Evolutionary conservation across 2,888 invertebrate species (phyloP).

Genomic region (Mesorhabditis spiculigera): DNA sequence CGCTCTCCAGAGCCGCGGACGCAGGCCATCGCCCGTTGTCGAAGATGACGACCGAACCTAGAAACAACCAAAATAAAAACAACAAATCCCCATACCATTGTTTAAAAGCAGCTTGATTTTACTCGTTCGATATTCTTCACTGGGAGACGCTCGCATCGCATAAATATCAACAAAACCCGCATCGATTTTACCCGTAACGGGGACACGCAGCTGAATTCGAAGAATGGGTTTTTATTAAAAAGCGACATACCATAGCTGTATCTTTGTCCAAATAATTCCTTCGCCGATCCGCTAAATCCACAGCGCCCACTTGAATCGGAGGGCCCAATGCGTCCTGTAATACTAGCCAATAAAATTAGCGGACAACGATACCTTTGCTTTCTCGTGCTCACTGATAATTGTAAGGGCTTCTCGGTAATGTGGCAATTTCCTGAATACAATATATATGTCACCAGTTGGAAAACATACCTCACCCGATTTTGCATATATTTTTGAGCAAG

Average conservation of each 20-base stretch:
- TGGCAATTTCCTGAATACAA: conserved; percentile 28
- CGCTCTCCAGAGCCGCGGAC: too few relatives aligned
- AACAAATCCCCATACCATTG: not conserved
- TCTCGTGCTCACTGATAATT: conserved; percentile 48
- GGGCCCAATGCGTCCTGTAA: conserved; percentile 39
- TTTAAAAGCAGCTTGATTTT: conserved; percentile 19
- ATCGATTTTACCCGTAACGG: conserved; percentile 43
- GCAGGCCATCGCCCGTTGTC: conserved; percentile 1
- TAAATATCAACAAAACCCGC: conserved; percentile 48
- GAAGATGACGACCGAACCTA: not conserved
- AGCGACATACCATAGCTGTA: conserved; percentile 39
- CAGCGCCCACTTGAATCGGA: conserved; percentile 49
- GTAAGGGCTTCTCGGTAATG: conserved; percentile 47
- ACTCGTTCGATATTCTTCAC: conserved; percentile 30
- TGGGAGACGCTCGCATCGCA: conserved; percentile 26
- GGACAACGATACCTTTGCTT: conserved; percentile 21
- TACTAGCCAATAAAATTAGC: not conserved
- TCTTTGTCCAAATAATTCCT: conserved; percentile 49
- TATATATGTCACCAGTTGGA: too few relatives aligned
- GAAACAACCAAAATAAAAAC: not conserved
- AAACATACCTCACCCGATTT: conserved; percentile 29
- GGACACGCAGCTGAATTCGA: conserved; percentile 40
- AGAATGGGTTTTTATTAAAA: not conserved
- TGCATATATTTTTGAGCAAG: conserved; percentile 48
- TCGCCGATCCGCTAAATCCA: conserved; percentile 46